Conservation (phyloP, 2,888 invertebrate species). For the Eupithecia abbreviata region DNA sequence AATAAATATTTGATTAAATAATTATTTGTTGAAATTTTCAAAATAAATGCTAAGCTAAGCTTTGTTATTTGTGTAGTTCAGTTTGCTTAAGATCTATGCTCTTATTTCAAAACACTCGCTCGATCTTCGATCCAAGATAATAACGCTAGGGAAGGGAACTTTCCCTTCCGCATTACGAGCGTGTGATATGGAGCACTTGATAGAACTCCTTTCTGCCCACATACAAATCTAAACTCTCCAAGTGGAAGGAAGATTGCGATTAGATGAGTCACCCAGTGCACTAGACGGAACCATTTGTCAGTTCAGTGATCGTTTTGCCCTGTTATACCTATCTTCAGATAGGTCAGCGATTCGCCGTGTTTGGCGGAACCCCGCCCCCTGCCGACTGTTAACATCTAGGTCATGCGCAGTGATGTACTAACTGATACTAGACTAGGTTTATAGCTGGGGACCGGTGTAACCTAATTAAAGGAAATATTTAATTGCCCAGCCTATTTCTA, state of each 20-base stretch:
- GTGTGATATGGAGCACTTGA: neutral
- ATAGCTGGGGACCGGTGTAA: slow-evolving; percentile 43
- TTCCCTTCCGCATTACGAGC: slow-evolving; percentile 20
- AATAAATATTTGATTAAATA: slow-evolving; percentile 12
- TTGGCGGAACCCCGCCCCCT: slow-evolving; percentile 64
- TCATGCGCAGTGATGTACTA: slow-evolving; percentile 63
- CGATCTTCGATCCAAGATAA: slow-evolving; percentile 11
- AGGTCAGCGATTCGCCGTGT: slow-evolving; percentile 56
- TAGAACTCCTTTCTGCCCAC: slow-evolving; percentile 10
- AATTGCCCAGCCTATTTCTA: slow-evolving; percentile 23
- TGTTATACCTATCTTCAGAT: slow-evolving; percentile 42
- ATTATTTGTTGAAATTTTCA: neutral
- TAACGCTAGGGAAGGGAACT: slow-evolving; percentile 11
- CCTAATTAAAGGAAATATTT: slow-evolving; percentile 36
- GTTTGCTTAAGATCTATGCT: neutral
- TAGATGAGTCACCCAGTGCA: slow-evolving; percentile 38
- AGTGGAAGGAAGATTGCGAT: slow-evolving; percentile 32
- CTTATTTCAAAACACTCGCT: slow-evolving; percentile 3
- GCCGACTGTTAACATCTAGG: slow-evolving; percentile 63
- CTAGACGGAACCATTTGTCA: slow-evolving; percentile 46
- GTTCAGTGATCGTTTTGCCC: slow-evolving; percentile 53
- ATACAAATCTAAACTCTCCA: slow-evolving; percentile 10
- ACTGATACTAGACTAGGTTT: slow-evolving; percentile 55
- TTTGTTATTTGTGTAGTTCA: neutral
- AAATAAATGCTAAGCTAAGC: neutral